Conservation (phyloP, 1,140 invertebrate genomes). For the Chironomus striatipennis region DNA sequence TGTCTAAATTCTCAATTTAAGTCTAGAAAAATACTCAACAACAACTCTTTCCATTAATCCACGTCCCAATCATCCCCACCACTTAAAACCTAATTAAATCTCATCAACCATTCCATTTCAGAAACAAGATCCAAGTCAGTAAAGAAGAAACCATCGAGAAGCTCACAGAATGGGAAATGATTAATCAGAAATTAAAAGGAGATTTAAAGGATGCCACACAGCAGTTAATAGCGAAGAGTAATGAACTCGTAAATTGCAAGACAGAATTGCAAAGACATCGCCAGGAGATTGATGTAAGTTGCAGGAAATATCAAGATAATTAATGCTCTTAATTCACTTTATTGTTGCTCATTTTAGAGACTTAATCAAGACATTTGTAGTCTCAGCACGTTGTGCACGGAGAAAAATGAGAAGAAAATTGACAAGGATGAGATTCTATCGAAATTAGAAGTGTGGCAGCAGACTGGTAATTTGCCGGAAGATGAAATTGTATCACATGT, state of each 20-base stretch:
- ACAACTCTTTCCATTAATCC: too few species aligned
- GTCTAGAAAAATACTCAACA: too few species aligned
- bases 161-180: slow-evolving; percentile 45
- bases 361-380: slow-evolving; percentile 46
- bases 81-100: too few species aligned
- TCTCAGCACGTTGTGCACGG: slow-evolving; percentile 43
- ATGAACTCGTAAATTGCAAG: slow-evolving; percentile 43
- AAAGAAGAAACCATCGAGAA: slow-evolving; percentile 43
- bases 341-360: slow-evolving; percentile 34
- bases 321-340: not conserved
- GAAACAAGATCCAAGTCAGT: slow-evolving; percentile 39
- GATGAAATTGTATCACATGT: slow-evolving; percentile 34
- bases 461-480: slow-evolving; percentile 35
- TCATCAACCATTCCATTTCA: slow-evolving; percentile 25
- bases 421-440: slow-evolving; percentile 32
- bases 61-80: too few species aligned
- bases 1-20: too few species aligned
- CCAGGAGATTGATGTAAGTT: slow-evolving; percentile 43
- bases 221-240: slow-evolving; percentile 43
- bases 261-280: slow-evolving; percentile 43
- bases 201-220: slow-evolving; percentile 45
- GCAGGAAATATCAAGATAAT: slow-evolving; percentile 28
- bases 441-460: slow-evolving; percentile 35
- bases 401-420: slow-evolving; percentile 27
- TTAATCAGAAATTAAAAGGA: slow-evolving; percentile 44